A percentile compares a stretch with the other conserved stretches of the same genome.
These are phyloP conservation scores for Pangasius krempfi DNA, from an alignment of 2,797 vertebrate species.

Conservation along the genomic window DNA sequence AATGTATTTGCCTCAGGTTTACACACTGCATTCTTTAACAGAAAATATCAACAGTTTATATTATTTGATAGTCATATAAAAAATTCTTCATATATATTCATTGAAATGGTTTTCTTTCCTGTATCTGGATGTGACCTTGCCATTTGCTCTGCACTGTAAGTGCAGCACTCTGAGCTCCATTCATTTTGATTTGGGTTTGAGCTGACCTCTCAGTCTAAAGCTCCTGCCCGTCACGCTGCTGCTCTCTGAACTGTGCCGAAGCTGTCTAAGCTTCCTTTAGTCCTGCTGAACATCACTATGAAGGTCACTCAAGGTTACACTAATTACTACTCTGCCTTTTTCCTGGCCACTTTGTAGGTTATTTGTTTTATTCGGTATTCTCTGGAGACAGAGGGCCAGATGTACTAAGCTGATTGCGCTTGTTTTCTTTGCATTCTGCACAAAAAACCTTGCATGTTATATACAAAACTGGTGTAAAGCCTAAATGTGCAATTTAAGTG, in stretches of 20 bases:
- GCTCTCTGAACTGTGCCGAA: constrained; percentile 31
- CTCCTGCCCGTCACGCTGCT: constrained; percentile 40
- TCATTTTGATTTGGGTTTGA: constrained; percentile 36
- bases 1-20: not conserved
- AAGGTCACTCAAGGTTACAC: constrained; percentile 40
- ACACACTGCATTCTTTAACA: not conserved
- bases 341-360: constrained; percentile 24
- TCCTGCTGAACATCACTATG: constrained; percentile 11
- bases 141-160: constrained; percentile 23
- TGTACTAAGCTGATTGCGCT: not conserved
- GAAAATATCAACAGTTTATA: not conserved
- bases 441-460: not conserved
- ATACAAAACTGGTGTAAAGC: not conserved
- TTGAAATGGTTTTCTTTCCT: not conserved
- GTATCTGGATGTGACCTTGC: constrained; percentile 29
- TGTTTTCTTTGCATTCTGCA: not conserved
- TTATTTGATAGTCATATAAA: not conserved
- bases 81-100: not conserved
- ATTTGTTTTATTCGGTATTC: constrained; percentile 36
- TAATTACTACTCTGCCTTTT: constrained; percentile 50
- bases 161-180: constrained; percentile 24
- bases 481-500: not conserved
- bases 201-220: constrained; percentile 32
- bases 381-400: not conserved
- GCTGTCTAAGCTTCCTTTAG: constrained; percentile 29